phyloP scores from a whole-genome alignment of 2,113 vertebrate species.

The Petrocephalus zakoni region DNA sequence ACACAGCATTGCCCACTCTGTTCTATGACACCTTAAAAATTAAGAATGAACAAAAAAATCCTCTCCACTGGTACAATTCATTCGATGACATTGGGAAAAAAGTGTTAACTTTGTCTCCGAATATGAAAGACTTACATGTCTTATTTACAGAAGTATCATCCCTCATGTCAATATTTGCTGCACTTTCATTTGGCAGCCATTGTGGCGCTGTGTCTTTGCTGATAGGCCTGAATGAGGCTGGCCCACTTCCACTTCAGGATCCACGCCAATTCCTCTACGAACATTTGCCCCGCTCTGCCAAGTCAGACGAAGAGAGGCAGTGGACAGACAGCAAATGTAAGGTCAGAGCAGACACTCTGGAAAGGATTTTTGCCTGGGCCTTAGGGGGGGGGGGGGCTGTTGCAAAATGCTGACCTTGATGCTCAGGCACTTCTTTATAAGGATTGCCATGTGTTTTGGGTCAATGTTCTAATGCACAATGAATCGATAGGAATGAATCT shows the following conservation, averaged over 20 bases:
- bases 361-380: not conserved
- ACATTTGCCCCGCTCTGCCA: not conserved
- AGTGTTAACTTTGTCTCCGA: not conserved
- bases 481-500: not conserved
- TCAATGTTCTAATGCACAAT: not conserved
- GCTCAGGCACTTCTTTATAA: not conserved
- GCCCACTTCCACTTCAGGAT: not conserved
- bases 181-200: not conserved
- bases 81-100: not conserved
- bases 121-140: not conserved
- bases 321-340: not conserved
- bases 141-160: not conserved
- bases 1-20: not conserved
- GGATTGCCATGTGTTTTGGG: not conserved
- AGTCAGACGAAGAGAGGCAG: not conserved
- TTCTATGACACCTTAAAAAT: not conserved
- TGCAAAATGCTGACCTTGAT: not conserved
- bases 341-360: not conserved
- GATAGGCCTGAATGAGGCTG: not conserved
- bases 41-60: not conserved
- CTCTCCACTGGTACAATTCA: not conserved
- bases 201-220: not conserved
- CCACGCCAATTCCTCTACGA: not conserved
- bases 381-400: not conserved
- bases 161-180: not conserved